Percentiles rank a stretch among this genome's conserved stretches.
Conservation (phyloP, 2,113 vertebrate genomes). For the Cochlearius cochlearius region DNA sequence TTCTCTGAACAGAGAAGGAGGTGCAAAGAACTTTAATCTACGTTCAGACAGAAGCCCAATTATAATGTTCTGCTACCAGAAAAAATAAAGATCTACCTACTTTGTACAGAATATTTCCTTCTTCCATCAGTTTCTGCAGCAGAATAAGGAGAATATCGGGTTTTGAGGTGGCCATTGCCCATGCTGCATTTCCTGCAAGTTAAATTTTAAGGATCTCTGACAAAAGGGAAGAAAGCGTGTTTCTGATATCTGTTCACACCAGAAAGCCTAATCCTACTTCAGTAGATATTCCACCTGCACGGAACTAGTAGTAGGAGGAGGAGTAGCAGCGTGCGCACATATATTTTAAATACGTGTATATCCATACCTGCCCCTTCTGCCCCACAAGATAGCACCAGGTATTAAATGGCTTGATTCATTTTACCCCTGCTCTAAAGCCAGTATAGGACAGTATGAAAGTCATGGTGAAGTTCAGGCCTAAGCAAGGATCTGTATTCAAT, state of each 20-base stretch:
- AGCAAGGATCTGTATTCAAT: neutral
- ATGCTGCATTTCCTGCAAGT: constrained; percentile 93
- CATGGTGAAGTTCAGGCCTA: neutral
- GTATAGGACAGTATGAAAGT: neutral
- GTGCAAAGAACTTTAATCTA: neutral
- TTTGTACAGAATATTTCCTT: constrained; percentile 95
- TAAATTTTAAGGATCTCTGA: constrained; percentile 20
- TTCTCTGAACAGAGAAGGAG: neutral
- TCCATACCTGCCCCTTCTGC: neutral
- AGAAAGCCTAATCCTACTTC: neutral
- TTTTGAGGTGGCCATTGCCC: constrained; percentile 99
- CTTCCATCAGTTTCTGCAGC: constrained; percentile 98
- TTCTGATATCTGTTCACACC: neutral
- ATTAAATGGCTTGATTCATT: neutral
- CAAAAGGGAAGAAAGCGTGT: neutral
- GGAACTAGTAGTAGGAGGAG: neutral
- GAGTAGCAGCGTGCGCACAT: neutral
- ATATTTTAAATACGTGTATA: neutral
- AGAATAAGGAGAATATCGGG: constrained; percentile 98
- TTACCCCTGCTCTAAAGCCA: neutral
- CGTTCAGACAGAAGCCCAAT: neutral
- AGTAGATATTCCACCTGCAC: neutral
- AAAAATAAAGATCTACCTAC: constrained; percentile 68
- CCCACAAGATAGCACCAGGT: neutral
- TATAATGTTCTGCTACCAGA: neutral